phyloP scores from a whole-genome alignment of 2,113 vertebrate genomes.

The Gambusia holbrooki region DNA sequence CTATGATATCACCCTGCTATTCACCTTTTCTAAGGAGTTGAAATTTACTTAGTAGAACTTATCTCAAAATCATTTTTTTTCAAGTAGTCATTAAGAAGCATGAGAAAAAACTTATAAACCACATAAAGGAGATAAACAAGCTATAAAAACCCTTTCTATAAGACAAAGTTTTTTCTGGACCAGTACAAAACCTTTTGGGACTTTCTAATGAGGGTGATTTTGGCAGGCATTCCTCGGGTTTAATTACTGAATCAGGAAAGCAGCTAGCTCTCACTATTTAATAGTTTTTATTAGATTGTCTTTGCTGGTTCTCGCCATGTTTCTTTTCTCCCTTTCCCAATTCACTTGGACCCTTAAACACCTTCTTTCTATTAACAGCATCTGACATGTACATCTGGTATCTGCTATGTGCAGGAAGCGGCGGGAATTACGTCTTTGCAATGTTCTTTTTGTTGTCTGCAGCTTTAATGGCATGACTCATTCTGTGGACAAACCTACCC shows the following conservation, averaged over 20 bases:
- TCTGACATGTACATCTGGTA: neutral
- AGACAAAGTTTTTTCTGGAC: neutral
- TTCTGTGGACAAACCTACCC: slow-evolving; percentile 18
- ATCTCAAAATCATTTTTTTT: too few relatives aligned
- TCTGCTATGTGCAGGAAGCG: neutral
- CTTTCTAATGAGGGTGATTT: slow-evolving; percentile 42
- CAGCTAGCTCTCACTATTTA: slow-evolving; percentile 31
- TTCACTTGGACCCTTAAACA: slow-evolving; percentile 6
- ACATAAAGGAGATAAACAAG: neutral
- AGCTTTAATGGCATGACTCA: slow-evolving; percentile 36
- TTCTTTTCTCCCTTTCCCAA: neutral
- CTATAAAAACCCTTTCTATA: slow-evolving; percentile 3
- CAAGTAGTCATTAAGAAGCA: too few relatives aligned
- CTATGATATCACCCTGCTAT: too few relatives aligned
- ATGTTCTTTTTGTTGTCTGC: slow-evolving; percentile 12
- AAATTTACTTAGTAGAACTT: too few relatives aligned
- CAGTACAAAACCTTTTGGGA: neutral
- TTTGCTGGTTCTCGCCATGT: slow-evolving; percentile 32
- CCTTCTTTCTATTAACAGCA: neutral
- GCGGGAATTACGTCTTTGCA: neutral
- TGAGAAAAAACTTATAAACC: too few relatives aligned
- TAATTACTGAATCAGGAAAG: slow-evolving; percentile 73
- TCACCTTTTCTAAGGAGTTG: too few relatives aligned
- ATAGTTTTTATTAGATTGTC: slow-evolving; percentile 54
- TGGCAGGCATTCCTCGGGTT: slow-evolving; percentile 46